These are phyloP conservation scores for Lasioglossum villosulum DNA, from an alignment of 2,888 invertebrate genomes.

Conservation along the genomic window DNA sequence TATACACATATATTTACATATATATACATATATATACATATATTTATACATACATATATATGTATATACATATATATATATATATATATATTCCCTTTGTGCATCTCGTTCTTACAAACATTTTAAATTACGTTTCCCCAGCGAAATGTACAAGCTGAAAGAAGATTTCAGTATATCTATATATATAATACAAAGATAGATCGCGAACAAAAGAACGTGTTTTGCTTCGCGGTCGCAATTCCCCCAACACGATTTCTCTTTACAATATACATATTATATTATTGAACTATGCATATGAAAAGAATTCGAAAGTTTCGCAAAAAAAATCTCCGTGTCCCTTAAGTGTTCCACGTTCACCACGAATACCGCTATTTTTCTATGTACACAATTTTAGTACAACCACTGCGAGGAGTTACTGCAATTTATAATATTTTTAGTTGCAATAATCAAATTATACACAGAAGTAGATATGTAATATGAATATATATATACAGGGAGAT, in stretches of 20 bases:
- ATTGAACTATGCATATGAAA: slow-evolving; percentile 67
- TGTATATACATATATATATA: too few species aligned
- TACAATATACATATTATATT: slow-evolving; percentile 4
- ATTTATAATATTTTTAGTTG: too few species aligned
- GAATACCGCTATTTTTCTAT: too few species aligned
- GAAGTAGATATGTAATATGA: too few species aligned
- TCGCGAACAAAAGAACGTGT: slow-evolving; percentile 30
- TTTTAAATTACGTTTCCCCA: slow-evolving; percentile 53
- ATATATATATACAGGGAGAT: too few species aligned
- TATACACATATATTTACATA: too few species aligned
- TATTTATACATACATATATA: too few species aligned
- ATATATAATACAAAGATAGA: slow-evolving; percentile 40
- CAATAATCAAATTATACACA: too few species aligned
- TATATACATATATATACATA: too few species aligned
- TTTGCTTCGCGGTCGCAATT: slow-evolving; percentile 29
- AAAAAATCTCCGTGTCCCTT: slow-evolving; percentile 45
- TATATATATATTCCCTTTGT: slow-evolving; percentile 26
- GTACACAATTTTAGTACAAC: too few species aligned
- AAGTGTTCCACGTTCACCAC: slow-evolving; percentile 45
- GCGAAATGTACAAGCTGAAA: slow-evolving; percentile 72
- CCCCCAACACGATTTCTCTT: slow-evolving; percentile 29
- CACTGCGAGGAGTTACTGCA: too few species aligned
- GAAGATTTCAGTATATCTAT: slow-evolving; percentile 64
- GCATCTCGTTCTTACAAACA: slow-evolving; percentile 54
- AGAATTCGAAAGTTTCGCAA: slow-evolving; percentile 43